Base-by-base conservation (phyloP, 2,888 invertebrate genomes). In the Megastigmus dorsalis region DNA sequence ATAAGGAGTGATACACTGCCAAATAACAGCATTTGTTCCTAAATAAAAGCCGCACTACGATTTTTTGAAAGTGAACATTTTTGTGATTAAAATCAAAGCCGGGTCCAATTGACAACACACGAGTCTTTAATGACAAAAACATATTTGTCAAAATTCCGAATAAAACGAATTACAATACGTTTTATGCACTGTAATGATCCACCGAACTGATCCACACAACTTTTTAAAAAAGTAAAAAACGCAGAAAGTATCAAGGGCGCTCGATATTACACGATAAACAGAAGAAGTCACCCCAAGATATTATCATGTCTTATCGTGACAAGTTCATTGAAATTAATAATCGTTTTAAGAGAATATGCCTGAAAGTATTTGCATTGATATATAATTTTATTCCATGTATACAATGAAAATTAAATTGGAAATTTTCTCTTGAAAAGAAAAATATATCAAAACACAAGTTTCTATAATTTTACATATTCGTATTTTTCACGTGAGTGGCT, bases 221-320 rank as follows among this genome's bases (percentile, higher is more conserved):
- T 71, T 20, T 70, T 60, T 30, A 63, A 15, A 26, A 52, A 15
- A 50, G 13, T 41, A 4, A 33, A 48, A 62, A 33, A 26, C 43
- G 62, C 54, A 66, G 55, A 71, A 67, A 71, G 75, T 75, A 75
- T 75, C 75, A 75, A 75, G 75, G 70, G 52, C 28, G 33, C 66
- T 66, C 50, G 18, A 69, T 59, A 26, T 63, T 59, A 68, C 62
- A 23, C 4, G 36, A 52, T 41, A 50, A 57, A 60, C 33, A 30
- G 38, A 67, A 28, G 5, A 54, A 13, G 45, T 36, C 38, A 45
- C 20, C 4, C n/a, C 33, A 65, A 18, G 38, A 68, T 68, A 55
- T 69, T 57, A 33, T 54, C 15, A 23, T 18, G 36, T 43, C 57
- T 60, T 52, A 52, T 23, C 57, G 4, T 33, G 2, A 75, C 18